These are phyloP conservation scores for Cylas formicarius DNA, from an alignment of 1,140 invertebrate genomes.

Conservation along the genomic window DNA sequence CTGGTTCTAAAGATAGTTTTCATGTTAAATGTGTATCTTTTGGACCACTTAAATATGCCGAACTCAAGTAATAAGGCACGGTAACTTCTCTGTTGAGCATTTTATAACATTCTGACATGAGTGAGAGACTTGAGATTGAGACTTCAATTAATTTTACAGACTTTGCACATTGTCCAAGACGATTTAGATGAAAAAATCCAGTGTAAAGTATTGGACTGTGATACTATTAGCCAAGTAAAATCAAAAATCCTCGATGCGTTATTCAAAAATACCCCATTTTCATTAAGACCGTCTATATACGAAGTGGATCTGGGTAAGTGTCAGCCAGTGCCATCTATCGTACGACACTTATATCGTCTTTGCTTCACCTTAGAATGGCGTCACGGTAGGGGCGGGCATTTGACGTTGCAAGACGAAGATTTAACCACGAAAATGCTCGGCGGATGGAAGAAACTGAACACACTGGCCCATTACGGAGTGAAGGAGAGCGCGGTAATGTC, in stretches of 20 bases:
- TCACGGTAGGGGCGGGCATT: constrained; percentile 82
- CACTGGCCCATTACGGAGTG: constrained; percentile 86
- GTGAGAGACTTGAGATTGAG: neutral
- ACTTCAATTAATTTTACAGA: constrained; percentile 39
- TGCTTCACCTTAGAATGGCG: constrained; percentile 65
- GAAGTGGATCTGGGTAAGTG: constrained; percentile 75
- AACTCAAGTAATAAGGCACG: no score
- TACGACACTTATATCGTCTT: constrained; percentile 31
- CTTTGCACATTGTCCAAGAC: constrained; percentile 87
- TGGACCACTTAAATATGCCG: no score
- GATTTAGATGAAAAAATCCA: constrained; percentile 91
- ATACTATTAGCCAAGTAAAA: constrained; percentile 98
- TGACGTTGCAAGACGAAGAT: constrained; percentile 90
- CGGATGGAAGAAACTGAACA: constrained; percentile 87
- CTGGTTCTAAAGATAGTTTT: no score
- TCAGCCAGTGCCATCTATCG: constrained; percentile 4
- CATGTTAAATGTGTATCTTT: no score
- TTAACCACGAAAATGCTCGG: constrained; percentile 81
- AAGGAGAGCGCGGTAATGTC: constrained; percentile 93
- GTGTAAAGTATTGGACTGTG: constrained; percentile 95
- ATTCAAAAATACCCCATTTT: constrained; percentile 94
- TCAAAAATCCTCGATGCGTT: constrained; percentile 96
- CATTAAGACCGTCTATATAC: constrained; percentile 80
- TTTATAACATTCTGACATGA: no score
- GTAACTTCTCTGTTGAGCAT: no score